These are phyloP conservation scores for Triplophysa tibetana DNA, from an alignment of 2,113 vertebrate genomes.

Conservation along the genomic window DNA sequence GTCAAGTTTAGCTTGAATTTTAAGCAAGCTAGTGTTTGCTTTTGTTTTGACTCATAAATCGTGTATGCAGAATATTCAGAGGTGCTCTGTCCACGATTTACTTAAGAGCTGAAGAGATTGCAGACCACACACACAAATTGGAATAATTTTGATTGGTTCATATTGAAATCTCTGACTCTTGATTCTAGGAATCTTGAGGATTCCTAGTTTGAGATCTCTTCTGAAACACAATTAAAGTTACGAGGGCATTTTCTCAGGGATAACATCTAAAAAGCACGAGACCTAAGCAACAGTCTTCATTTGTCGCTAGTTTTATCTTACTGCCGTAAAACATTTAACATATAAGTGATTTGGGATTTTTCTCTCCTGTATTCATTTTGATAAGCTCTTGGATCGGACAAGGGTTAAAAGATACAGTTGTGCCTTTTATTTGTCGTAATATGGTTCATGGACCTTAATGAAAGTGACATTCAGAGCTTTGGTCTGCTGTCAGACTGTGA, in stretches of 20 bases:
- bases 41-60: slow-evolving; percentile 47
- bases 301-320: not conserved
- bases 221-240: too few species aligned
- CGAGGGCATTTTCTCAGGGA: not conserved
- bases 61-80: slow-evolving; percentile 37
- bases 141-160: not conserved
- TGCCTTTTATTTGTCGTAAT: slow-evolving; percentile 2
- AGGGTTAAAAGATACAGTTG: not conserved
- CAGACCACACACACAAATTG: slow-evolving; percentile 50
- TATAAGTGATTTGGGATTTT: not conserved
- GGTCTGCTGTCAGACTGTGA: not conserved
- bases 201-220: too few species aligned
- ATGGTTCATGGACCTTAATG: not conserved
- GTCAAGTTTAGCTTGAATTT: slow-evolving; percentile 23
- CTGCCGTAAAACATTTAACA: not conserved
- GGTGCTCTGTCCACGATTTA: slow-evolving; percentile 32
- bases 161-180: too few species aligned
- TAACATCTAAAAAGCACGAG: not conserved
- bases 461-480: slow-evolving; percentile 13
- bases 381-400: not conserved
- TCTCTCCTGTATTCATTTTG: not conserved
- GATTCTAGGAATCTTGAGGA: not conserved
- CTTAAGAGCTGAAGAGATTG: slow-evolving; percentile 72
- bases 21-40: slow-evolving; percentile 15
- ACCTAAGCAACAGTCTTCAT: not conserved